Percentiles rank a stretch among this genome's conserved stretches.
phyloP scores from a whole-genome alignment of 2,113 vertebrate genomes.

The Dinomys branickii region DNA sequence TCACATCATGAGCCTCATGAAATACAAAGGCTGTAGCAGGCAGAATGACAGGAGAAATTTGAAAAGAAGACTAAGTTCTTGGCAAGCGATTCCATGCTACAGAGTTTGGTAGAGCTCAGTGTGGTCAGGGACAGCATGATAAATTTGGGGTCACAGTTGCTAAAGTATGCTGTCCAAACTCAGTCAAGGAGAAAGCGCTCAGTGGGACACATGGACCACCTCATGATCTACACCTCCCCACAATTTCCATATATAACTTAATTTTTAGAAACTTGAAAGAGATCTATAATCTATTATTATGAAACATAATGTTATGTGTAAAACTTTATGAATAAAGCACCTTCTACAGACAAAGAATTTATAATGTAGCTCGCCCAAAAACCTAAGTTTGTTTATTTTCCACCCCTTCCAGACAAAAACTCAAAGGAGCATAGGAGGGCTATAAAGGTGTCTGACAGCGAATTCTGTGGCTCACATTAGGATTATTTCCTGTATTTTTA shows the following conservation, averaged over 20 bases:
- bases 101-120: not conserved
- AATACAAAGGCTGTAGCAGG: not conserved
- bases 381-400: not conserved
- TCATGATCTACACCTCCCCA: not conserved
- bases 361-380: not conserved
- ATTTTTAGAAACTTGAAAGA: not conserved
- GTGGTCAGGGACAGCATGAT: not conserved
- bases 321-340: not conserved
- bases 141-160: not conserved
- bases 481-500: conserved; percentile 63
- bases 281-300: not conserved
- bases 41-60: not conserved
- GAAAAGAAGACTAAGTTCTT: not conserved
- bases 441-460: conserved; percentile 25
- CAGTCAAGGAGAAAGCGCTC: not conserved
- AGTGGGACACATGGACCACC: not conserved
- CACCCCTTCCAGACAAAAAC: not conserved
- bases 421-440: not conserved
- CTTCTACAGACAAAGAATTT: not conserved
- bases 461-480: conserved; percentile 18
- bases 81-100: not conserved
- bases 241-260: not conserved
- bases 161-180: not conserved
- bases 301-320: not conserved
- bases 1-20: not conserved